A percentile compares a stretch with the other conserved stretches of the same genome.
These are phyloP conservation scores for Ceratothoa steindachneri DNA, from an alignment of 2,888 invertebrate genomes.

Conservation along the genomic window DNA sequence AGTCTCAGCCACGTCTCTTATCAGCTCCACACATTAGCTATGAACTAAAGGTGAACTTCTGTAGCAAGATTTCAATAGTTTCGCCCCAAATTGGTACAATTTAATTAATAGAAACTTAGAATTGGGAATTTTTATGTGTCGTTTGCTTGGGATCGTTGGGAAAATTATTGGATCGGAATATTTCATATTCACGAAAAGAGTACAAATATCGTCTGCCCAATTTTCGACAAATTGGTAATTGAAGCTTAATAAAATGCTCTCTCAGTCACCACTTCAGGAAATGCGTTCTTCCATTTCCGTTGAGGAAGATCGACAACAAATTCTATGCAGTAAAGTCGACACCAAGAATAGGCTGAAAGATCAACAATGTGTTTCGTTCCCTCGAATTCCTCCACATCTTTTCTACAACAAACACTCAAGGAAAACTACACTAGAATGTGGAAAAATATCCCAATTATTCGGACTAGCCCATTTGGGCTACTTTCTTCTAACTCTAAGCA, in stretches of 20 bases:
- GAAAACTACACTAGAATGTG: too few relatives aligned
- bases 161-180: background rate
- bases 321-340: background rate
- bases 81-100: background rate
- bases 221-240: background rate
- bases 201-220: background rate
- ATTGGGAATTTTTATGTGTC: background rate
- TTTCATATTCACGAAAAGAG: slow-evolving; percentile 2
- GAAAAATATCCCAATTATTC: too few relatives aligned
- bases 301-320: too few relatives aligned
- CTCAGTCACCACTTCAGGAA: background rate
- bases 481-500: background rate
- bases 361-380: background rate
- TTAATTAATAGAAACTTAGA: background rate
- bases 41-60: background rate
- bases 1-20: background rate
- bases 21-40: background rate
- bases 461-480: too few relatives aligned
- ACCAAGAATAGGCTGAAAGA: background rate
- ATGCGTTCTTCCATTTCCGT: background rate
- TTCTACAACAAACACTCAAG: background rate
- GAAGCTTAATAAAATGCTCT: background rate
- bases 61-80: too few relatives aligned
- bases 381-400: background rate
- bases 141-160: background rate